Evolutionary conservation across 2,113 vertebrate genomes (phyloP), one percentile per base, ranked within the genome.

Genomic region (Axis porcinus): DNA sequence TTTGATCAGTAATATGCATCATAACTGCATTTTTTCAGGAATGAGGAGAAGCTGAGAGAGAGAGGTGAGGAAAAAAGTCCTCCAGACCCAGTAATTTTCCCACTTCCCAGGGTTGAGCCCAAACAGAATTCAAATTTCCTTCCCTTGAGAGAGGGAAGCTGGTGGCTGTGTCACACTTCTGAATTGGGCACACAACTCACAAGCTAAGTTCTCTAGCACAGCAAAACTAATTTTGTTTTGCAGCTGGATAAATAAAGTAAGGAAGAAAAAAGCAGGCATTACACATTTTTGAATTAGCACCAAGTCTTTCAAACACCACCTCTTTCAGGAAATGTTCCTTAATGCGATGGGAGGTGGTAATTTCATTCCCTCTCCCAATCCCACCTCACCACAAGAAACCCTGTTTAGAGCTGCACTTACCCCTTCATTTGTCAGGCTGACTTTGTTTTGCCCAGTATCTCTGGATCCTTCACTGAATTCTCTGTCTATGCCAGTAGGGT

Each of bases 291-390:
- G 58, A 95, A 91, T 93, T 88, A 86, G 89, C 58, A 94, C 94
- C 95, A 95, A 82, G 88, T 57, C 81, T 95, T 94, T 70, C 25
- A 86, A 62, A 43, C 88, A 43, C 85, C 83, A 45, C 89, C 93
- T 62, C 94, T 95, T 87, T 88, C 47, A 86, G 96, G 97, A 98
- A 97, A 92, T n/a, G 64, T 55, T 85, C 74, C 91, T 79, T 60
- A 54, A 78, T 25, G 36, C 13, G 16, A 83, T 36, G 67, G 89
- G 83, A 93, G 94, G 67, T 43, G 86, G 67, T 89, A 16, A 64
- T 74, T 95, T 92, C 17, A 36, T 60, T 83, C 64, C n/a, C 17
- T 78, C 62, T 81, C 40, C 70, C 30, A 57, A 19, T 2, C 25
- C n/a, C n/a, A 25, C 28, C 55, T 82, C 6, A 11, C 67, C 28